Evolutionary conservation across 2,797 vertebrate species (phyloP).

Genomic region (Galagoides demidoff): DNA sequence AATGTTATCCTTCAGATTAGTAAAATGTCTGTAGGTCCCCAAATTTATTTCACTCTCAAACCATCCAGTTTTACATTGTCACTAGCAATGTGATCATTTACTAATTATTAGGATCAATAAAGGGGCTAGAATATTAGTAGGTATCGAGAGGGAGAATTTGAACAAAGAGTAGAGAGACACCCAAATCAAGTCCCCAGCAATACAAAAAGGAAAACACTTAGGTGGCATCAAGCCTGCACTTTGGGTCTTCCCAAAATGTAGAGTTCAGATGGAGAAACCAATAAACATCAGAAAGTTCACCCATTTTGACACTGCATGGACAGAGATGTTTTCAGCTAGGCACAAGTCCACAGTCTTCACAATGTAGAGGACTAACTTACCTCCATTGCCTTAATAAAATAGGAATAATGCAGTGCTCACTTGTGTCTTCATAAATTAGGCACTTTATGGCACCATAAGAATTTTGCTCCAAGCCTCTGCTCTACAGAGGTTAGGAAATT

Average conservation of each 20-base stretch:
- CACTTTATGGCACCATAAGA: constrained; percentile 46
- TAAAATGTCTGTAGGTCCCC: constrained; percentile 15
- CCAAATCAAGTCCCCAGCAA: constrained; percentile 46
- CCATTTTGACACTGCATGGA: background rate
- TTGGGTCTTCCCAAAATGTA: background rate
- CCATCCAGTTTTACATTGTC: constrained; percentile 21
- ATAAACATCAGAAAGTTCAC: constrained; percentile 62
- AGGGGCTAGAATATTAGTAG: constrained; percentile 29
- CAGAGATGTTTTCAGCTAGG: constrained; percentile 44
- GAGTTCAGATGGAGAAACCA: constrained; percentile 63
- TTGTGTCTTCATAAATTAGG: constrained; percentile 50
- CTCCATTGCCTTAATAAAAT: constrained; percentile 1
- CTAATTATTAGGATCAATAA: constrained; percentile 42
- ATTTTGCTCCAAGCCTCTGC: constrained; percentile 42
- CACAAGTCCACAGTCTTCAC: constrained; percentile 56
- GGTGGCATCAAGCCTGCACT: constrained; percentile 29
- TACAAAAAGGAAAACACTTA: background rate
- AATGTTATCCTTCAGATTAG: constrained; percentile 50
- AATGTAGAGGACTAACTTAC: constrained; percentile 44
- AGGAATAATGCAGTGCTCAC: background rate
- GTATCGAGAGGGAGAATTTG: background rate
- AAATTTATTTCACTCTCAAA: constrained; percentile 53
- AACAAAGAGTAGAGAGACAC: constrained; percentile 27
- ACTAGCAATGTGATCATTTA: background rate
- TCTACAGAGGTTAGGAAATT: constrained; percentile 49